phyloP scores from a whole-genome alignment of 2,888 invertebrate species.

The Acleris emargana region DNA sequence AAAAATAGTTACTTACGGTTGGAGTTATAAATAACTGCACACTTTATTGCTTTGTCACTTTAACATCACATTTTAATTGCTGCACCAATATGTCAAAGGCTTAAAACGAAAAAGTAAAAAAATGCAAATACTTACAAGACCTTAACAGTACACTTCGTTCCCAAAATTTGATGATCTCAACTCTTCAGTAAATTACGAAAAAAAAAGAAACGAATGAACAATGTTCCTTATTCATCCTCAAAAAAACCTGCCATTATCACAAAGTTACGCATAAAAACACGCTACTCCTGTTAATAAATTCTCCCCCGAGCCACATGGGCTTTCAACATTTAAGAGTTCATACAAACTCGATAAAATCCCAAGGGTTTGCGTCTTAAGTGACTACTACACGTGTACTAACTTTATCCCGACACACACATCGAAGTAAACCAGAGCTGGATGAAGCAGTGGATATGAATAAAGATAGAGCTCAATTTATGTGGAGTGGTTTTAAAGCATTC shows the following conservation, averaged over 20 bases:
- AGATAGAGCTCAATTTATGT: no score
- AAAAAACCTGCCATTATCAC: not conserved
- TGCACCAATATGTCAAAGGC: no score
- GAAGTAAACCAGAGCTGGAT: constrained; percentile 46
- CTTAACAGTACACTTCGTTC: no score
- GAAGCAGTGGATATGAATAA: constrained; percentile 26
- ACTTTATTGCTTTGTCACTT: no score
- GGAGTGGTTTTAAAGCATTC: no score
- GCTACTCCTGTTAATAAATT: constrained; percentile 12
- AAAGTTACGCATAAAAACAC: not conserved
- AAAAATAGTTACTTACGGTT: no score
- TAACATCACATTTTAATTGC: no score
- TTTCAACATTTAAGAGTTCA: constrained; percentile 51
- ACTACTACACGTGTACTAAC: constrained; percentile 55
- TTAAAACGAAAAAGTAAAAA: no score
- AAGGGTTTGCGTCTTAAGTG: constrained; percentile 53
- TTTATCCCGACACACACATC: constrained; percentile 51
- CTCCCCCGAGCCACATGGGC: constrained; percentile 36
- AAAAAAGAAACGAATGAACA: not conserved
- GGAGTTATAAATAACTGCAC: no score
- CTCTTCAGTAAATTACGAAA: no score
- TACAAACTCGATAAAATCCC: constrained; percentile 58
- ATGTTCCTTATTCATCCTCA: not conserved
- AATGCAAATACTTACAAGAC: no score
- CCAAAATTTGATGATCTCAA: no score